Base-by-base conservation (phyloP, 2,113 vertebrate genomes). In the Gallinago jamesoni region DNA sequence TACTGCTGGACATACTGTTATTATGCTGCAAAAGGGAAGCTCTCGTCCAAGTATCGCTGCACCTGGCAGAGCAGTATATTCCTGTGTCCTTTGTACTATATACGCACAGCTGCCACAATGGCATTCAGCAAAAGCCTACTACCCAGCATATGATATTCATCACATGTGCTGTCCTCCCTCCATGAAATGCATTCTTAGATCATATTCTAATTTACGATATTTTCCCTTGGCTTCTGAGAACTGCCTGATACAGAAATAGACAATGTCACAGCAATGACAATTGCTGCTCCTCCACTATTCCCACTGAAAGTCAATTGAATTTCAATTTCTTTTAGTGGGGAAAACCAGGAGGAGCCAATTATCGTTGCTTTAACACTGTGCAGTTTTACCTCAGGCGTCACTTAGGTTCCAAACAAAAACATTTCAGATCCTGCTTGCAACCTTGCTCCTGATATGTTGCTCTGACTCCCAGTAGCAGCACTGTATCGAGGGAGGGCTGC, bases 291-390 rank as follows among this genome's bases (percentile, higher is more conserved):
- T 93, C 87, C 94, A 80, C 93, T 97, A 95, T 92, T 97, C 91
- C 57, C 91, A 93, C 30, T 92, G 93, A 93, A 97, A 97, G 89
- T 92, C 97, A 96, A 97, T 95, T 96, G 97, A 97, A 97, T 97
- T 98, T 98, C 96, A 97, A 97, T 97, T 98, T 96, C 73, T 96
- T 98, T 96, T 93, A 93, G 35, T 82, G 72, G 73, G 10, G 45
- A 97, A 97, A 97, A 94, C 88, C 97, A 97, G 92, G 89, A 98
- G 94, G 95, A 98, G 96, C 89, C 96, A 97, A 98, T 98, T 98
- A 97, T 87, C 52, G 11, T 84, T 90, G 80, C 83, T 96, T 97
- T 96, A 97, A 92, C 91, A 80, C 90, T 90, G 87, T 96, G 77
- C 76, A 92, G 94, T 96, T 97, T 97, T 97, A 98, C 97, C 95